Evolutionary conservation across 2,888 invertebrate genomes (phyloP).

Genomic region (Chloroclysta siterata): DNA sequence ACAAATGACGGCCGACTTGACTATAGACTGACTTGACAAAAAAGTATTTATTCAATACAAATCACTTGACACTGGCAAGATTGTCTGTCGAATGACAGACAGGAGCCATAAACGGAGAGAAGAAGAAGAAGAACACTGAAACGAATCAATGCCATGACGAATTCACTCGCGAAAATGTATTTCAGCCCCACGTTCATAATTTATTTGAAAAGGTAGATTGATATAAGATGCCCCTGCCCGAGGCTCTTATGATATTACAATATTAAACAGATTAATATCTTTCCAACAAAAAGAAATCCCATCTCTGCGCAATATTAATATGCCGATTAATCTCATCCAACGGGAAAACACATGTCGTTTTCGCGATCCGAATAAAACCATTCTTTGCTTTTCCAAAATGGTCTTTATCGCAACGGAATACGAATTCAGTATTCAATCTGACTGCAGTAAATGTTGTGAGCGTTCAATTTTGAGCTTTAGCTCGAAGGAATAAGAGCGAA

Average conservation of each 20-base stretch:
- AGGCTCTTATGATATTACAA: constrained; percentile 14
- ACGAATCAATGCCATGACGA: background rate
- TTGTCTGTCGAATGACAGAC: too few species aligned
- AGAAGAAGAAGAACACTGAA: too few species aligned
- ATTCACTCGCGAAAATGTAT: background rate
- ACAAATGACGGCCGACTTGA: too few species aligned
- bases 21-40: too few species aligned
- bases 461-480: constrained; percentile 22
- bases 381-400: constrained; percentile 20
- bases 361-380: constrained; percentile 33
- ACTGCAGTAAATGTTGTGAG: constrained; percentile 2
- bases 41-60: too few species aligned
- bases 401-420: constrained; percentile 25
- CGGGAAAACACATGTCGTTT: constrained; percentile 36
- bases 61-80: too few species aligned
- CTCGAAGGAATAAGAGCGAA: constrained; percentile 11
- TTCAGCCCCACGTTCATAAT: too few species aligned
- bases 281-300: constrained; percentile 32
- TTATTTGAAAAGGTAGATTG: constrained; percentile 11
- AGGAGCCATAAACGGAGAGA: too few species aligned
- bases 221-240: constrained; percentile 7
- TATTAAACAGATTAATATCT: constrained; percentile 24
- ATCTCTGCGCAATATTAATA: constrained; percentile 33
- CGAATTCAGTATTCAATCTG: background rate
- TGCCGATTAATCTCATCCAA: constrained; percentile 37